Conservation (phyloP, 1,140 invertebrate species). For the Sesamia nonagrioides region DNA sequence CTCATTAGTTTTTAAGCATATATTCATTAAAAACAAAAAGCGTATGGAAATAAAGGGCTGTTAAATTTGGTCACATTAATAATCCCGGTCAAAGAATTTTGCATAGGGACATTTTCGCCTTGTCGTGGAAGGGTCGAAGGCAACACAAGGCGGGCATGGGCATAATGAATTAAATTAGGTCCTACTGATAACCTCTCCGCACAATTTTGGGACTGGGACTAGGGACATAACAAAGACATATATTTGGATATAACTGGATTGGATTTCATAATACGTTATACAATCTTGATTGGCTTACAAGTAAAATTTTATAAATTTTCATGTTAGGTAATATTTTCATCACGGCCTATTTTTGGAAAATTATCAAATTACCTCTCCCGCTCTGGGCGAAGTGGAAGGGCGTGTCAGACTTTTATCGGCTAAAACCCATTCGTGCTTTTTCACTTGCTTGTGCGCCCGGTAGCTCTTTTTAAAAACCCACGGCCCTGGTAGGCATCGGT, state of each 20-base stretch:
- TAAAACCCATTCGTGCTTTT: no score
- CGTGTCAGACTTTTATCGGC: no score
- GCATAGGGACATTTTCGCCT: constrained; percentile 70
- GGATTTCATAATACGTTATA: constrained; percentile 2
- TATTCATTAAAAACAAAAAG: constrained; percentile 35
- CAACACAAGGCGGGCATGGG: constrained; percentile 66
- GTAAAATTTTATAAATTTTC: background rate
- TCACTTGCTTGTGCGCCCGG: no score
- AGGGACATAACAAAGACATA: constrained; percentile 54
- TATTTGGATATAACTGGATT: background rate
- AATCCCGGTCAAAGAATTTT: constrained; percentile 71
- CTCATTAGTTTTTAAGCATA: constrained; percentile 28
- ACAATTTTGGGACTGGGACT: constrained; percentile 68
- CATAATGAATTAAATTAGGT: constrained; percentile 84
- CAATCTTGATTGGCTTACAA: background rate
- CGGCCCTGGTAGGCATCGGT: no score
- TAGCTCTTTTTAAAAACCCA: no score
- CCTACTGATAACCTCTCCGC: constrained; percentile 75
- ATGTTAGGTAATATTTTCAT: background rate
- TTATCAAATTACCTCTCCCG: no score
- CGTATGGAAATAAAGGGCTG: constrained; percentile 48
- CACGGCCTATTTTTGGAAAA: background rate
- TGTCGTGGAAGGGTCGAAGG: constrained; percentile 70
- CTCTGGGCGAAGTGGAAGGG: no score
- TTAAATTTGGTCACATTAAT: constrained; percentile 60